phyloP scores from a whole-genome alignment of 2,797 vertebrate genomes.

The Benthosema pterotum region DNA sequence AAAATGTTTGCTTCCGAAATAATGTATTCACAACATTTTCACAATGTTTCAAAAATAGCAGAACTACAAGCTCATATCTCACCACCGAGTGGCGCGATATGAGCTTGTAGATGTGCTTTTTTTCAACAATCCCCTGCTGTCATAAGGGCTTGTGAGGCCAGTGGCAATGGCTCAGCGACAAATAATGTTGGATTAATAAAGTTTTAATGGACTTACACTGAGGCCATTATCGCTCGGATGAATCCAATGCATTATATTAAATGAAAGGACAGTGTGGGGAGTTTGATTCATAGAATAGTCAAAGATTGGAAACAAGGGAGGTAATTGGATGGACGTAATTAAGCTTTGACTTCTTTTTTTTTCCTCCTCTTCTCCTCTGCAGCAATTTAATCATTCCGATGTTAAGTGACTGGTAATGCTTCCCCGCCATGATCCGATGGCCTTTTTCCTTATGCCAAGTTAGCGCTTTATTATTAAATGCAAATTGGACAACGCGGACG shows the following conservation, averaged over 20 bases:
- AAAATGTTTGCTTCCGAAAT: too few species aligned
- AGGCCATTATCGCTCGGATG: constrained; percentile 24
- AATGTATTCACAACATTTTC: too few species aligned
- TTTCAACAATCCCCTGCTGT: constrained; percentile 22
- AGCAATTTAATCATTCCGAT: constrained; percentile 54
- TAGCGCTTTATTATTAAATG: constrained; percentile 65
- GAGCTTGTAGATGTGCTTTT: too few species aligned
- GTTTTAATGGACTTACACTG: constrained; percentile 43
- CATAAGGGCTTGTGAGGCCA: constrained; percentile 30
- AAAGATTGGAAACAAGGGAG: constrained; percentile 33
- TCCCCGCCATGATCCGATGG: constrained; percentile 34
- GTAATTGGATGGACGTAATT: constrained; percentile 63
- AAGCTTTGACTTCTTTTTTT: constrained; percentile 45
- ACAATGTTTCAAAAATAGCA: too few species aligned
- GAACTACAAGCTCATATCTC: too few species aligned
- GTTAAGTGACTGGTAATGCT: constrained; percentile 40
- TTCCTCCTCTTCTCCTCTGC: constrained; percentile 21
- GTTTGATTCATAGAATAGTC: constrained; percentile 39
- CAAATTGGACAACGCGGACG: constrained; percentile 62
- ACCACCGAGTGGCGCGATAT: too few species aligned
- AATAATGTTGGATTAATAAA: constrained; percentile 36
- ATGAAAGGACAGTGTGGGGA: constrained; percentile 10
- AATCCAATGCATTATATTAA: constrained; percentile 41
- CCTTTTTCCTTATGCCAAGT: constrained; percentile 65
- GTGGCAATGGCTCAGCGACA: constrained; percentile 15